These are phyloP conservation scores for Herpailurus yagouaroundi DNA, from an alignment of 2,113 vertebrate species.

Conservation along the genomic window DNA sequence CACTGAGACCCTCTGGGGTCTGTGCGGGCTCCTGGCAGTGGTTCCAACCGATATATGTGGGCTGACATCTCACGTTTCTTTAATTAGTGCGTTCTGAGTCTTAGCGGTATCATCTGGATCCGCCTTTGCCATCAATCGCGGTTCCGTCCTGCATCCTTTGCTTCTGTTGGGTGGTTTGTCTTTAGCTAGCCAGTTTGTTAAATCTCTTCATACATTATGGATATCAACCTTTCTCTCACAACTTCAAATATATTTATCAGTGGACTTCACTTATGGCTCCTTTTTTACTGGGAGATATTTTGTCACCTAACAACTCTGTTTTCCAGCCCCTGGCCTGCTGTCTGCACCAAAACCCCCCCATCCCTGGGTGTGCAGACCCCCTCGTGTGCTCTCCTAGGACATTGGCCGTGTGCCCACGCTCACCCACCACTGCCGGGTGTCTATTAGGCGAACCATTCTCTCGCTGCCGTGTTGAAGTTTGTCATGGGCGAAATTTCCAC, in stretches of 20 bases:
- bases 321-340: not conserved
- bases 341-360: not conserved
- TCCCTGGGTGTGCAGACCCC: not conserved
- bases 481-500: too few relatives aligned
- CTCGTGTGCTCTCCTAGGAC: not conserved
- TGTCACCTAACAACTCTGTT: not conserved
- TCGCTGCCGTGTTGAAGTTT: accelerated
- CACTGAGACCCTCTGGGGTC: too few relatives aligned
- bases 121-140: not conserved
- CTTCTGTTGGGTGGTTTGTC: not conserved
- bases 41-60: not conserved
- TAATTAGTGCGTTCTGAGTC: not conserved
- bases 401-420: not conserved
- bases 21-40: not conserved
- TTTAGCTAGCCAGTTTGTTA: not conserved
- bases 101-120: accelerated
- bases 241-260: not conserved
- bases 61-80: accelerated
- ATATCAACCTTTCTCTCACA: not conserved
- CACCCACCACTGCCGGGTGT: too few relatives aligned
- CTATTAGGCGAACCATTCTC: not conserved
- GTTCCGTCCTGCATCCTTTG: not conserved
- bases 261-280: accelerated
- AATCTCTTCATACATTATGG: not conserved
- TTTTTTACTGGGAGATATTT: not conserved